Evolutionary conservation across 1,140 invertebrate species (phyloP).

Genomic region (Eupristina koningsbergeri): DNA sequence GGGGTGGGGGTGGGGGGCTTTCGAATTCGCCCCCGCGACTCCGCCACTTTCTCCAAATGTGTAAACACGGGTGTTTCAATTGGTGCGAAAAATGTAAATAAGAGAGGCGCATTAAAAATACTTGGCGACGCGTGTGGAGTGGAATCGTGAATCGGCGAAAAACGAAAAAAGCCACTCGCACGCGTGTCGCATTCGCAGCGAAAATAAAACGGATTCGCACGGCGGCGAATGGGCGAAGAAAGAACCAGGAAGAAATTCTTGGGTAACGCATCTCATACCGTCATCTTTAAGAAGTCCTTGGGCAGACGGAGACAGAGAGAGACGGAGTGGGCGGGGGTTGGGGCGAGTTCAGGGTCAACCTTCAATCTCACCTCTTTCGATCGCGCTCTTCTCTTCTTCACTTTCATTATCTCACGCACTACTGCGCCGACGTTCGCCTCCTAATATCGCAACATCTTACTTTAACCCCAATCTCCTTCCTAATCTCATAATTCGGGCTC

Average conservation of each 20-base stretch:
- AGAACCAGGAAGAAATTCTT: slow-evolving; percentile 39
- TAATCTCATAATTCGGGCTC: background rate
- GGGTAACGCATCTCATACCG: slow-evolving; percentile 50
- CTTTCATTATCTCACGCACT: slow-evolving; percentile 25
- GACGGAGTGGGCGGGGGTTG: slow-evolving; percentile 2
- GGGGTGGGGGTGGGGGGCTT: no score
- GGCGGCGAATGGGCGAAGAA: no score
- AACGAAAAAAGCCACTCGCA: no score
- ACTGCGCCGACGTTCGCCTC: background rate
- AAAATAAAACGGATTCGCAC: background rate
- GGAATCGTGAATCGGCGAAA: no score
- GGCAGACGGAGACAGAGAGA: slow-evolving; percentile 38
- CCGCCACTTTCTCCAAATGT: no score
- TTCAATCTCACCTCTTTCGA: slow-evolving; percentile 56
- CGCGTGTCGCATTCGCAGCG: no score
- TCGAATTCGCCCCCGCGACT: no score
- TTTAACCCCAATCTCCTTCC: background rate
- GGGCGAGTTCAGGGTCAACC: slow-evolving; percentile 65
- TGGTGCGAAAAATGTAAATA: background rate
- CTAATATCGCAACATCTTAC: background rate
- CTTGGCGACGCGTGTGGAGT: no score
- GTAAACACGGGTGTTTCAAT: background rate
- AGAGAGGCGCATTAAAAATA: background rate
- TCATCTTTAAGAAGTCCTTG: slow-evolving; percentile 67
- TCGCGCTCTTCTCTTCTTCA: slow-evolving; percentile 47